phyloP scores from a whole-genome alignment of 2,797 vertebrate genomes.

The Chelon auratus region DNA sequence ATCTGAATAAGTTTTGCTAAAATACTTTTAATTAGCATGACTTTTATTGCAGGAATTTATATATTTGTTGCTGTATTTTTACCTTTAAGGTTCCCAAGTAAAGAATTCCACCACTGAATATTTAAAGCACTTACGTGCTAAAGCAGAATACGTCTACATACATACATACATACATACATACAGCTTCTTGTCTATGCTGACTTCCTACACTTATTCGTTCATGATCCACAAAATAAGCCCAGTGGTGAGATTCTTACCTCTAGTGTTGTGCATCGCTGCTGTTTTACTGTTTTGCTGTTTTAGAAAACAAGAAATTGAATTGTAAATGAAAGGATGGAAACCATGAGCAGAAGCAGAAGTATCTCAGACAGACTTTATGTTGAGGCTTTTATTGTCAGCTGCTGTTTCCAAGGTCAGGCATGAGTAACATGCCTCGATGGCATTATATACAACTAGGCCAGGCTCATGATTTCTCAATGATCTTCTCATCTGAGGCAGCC shows the following conservation, averaged over 20 bases:
- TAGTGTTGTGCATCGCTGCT: background rate
- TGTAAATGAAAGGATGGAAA: background rate
- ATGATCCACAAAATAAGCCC: background rate
- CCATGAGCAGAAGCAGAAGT: background rate
- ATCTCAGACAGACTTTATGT: constrained; percentile 1
- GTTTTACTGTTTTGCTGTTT: no score
- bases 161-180: no score
- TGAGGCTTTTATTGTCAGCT: constrained; percentile 15
- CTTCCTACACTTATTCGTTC: background rate
- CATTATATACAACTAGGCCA: background rate
- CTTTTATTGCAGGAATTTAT: background rate
- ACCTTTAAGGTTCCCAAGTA: no score
- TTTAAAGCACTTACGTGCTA: background rate
- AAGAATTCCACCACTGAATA: background rate
- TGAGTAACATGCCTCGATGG: constrained; percentile 7
- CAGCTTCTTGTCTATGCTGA: background rate
- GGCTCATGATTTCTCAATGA: constrained; percentile 4
- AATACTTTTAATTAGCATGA: background rate
- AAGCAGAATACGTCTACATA: no score
- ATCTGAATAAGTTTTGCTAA: background rate
- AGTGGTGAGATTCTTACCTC: background rate
- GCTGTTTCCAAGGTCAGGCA: constrained; percentile 20
- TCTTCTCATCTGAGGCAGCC: constrained; percentile 17
- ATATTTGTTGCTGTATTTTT: no score
- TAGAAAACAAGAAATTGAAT: no score